Evolutionary conservation across 1,140 invertebrate species (phyloP), one percentile per base, ranked within the genome.

Genomic region (Ceratosolen solmsi): DNA sequence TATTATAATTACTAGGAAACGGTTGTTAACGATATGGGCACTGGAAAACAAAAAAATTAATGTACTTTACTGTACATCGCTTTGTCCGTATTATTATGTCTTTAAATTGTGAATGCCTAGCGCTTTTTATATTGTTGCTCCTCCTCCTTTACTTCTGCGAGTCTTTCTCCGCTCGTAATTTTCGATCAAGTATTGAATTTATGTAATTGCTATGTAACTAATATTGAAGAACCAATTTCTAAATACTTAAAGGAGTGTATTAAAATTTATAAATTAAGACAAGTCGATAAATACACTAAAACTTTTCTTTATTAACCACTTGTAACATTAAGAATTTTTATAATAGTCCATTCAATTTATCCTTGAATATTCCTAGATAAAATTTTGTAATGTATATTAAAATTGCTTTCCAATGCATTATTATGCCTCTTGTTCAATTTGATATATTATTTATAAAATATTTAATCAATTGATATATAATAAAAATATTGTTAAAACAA

Each of bases 1-100:
- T 41, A 54, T 46, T 63, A 25, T 68, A 68, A 77, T 77, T 77
- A 38, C 58, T 33, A 41, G 17, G 58, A 77, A 68, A 60, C 33
- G 17, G 41, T 51, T 30, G 75, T 77, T 46, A 77, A 77, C 60
- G 41, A 77, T n/a, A 2, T 5, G 13, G 41, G 60, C 49, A 25
- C 41, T 46, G 36, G 27, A 15, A 8, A 11, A 30, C n/a, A 25
- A 41, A 33, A 77, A 77, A 77, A 41, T 49, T 65, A 41, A 77
- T 25, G 33, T 76, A 4, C 30, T n/a, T 56, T 74, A n/a, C 17
- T 33, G 20, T 30, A 9, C 33, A 25, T 49, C 63, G 15, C n/a
- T 71, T 27, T 49, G 9, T 46, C 25, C 20, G 27, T 77, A 60
- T 68, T 5, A 77, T 77, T 77, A 77, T 51, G 41, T 36, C 36